A percentile compares a stretch with the other conserved stretches of the same genome.
Conservation (phyloP, 1,140 invertebrate species). For the Hydropsyche tenuis region DNA sequence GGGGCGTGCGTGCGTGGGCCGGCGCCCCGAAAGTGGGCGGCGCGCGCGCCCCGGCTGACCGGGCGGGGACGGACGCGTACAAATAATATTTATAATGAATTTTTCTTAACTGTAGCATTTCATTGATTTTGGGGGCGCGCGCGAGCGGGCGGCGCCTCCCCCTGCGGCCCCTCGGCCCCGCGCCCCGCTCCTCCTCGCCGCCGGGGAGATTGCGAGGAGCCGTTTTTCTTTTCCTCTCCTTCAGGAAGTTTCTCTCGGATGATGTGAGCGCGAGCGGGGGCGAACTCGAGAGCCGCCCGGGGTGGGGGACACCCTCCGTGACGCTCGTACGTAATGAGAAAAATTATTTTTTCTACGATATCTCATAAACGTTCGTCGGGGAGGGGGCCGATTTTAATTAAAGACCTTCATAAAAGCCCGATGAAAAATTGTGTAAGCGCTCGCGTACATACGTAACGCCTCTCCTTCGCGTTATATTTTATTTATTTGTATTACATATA, state of each 20-base stretch:
- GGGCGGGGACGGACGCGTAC: constrained; percentile 34
- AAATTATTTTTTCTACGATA: constrained; percentile 47
- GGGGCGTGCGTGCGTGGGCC: constrained; percentile 30
- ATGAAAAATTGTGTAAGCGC: constrained; percentile 37
- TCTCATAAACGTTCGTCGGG: constrained; percentile 43
- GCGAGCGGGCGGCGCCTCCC: not conserved
- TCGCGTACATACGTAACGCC: not conserved
- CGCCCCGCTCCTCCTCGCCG: not conserved
- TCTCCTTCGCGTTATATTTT: too few species aligned
- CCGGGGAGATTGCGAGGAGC: constrained; percentile 34
- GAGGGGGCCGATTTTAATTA: constrained; percentile 35
- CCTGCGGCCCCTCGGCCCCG: not conserved
- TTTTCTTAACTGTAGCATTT: constrained; percentile 50
- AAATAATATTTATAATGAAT: constrained; percentile 51
- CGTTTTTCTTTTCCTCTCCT: constrained; percentile 41
- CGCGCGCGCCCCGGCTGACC: constrained; percentile 7
- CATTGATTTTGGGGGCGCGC: constrained; percentile 48
- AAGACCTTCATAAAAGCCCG: constrained; percentile 43
- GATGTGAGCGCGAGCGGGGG: constrained; percentile 21
- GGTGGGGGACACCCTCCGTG: constrained; percentile 37
- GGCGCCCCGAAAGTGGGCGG: not conserved
- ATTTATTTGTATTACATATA: too few species aligned
- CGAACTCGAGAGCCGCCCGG: not conserved
- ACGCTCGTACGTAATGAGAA: constrained; percentile 48
- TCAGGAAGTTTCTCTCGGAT: constrained; percentile 47